Evolutionary conservation across 1,140 invertebrate species (phyloP), one percentile per base, ranked within the genome.

Genomic region (Zaprionus capensis): DNA sequence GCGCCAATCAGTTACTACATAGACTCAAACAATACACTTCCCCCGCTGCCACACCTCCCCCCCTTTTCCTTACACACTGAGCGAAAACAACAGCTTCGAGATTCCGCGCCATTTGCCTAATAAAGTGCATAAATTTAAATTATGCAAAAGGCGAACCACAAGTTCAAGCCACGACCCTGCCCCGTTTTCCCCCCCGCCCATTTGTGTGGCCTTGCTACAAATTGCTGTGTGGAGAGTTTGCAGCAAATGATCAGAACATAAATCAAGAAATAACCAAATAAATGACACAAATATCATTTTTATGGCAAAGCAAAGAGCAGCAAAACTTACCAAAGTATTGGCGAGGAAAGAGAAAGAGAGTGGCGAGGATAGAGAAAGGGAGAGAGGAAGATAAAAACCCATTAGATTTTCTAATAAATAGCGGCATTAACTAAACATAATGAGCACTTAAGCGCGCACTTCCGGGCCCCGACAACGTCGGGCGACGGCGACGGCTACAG

Each of bases 401-500:
- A 82, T 82, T 82, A 80, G 73, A 82, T 82, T 82, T 77, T 82
- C 78, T 82, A 82, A 82, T 82, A 80, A 82, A 82, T 80, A 80
- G 80, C 67, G 71, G 78, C 80, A 82, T 82, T 78, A 81, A 81
- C 78, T 81, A 78, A 82, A 81, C 78, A 81, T 82, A 82, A 82
- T 82, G 78, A 82, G 81, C 78, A 81, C 78, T 81, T 82, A 80
- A 81, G 81, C 71, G 80, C 78, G 78, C 75, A 82, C 76, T 82
- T 82, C 81, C 81, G 78, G 68, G 65, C 61, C 75, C 63, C 64
- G 31, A 63, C 17, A 66, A 11, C 5, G 41, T 17, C 6, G n/a
- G 41, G 36, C 36, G 36, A 38, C 36, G 14, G 36, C 4, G 12
- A 38, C 36, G 34, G 22, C 22, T 22, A 17, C 22, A 7, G 53